A percentile compares a stretch with the other conserved stretches of the same genome.
These are phyloP conservation scores for Falco biarmicus DNA, from an alignment of 2,797 vertebrate species.

Conservation along the genomic window DNA sequence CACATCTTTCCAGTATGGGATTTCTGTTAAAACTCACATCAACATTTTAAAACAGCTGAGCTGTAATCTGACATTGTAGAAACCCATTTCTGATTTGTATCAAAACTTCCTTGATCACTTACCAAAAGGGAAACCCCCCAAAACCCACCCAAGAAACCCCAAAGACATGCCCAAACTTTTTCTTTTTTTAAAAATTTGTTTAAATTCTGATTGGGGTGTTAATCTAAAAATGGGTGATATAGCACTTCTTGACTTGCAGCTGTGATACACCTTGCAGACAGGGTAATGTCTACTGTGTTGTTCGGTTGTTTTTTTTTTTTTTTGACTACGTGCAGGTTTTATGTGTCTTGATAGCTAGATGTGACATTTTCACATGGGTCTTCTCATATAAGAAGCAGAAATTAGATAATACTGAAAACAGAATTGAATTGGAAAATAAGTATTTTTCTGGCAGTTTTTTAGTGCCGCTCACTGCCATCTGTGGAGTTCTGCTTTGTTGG, in stretches of 20 bases:
- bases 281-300: background rate
- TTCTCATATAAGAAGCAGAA: background rate
- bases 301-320: background rate
- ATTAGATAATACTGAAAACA: background rate
- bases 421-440: background rate
- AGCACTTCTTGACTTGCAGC: too few species aligned
- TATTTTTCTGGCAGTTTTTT: background rate
- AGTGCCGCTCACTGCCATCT: background rate
- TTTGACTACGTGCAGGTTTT: background rate
- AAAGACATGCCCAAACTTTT: background rate
- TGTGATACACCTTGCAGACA: background rate
- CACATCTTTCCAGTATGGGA: background rate
- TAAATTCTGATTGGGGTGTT: background rate
- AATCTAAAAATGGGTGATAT: background rate
- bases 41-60: background rate
- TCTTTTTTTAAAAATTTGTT: background rate
- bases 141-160: background rate
- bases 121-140: background rate
- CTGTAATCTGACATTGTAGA: background rate
- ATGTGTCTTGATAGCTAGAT: background rate
- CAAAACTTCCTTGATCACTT: background rate
- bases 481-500: background rate
- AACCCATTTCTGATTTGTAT: background rate
- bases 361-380: background rate
- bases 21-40: background rate